Conservation (phyloP, 2,797 vertebrate species). For the Mustela erminea region DNA sequence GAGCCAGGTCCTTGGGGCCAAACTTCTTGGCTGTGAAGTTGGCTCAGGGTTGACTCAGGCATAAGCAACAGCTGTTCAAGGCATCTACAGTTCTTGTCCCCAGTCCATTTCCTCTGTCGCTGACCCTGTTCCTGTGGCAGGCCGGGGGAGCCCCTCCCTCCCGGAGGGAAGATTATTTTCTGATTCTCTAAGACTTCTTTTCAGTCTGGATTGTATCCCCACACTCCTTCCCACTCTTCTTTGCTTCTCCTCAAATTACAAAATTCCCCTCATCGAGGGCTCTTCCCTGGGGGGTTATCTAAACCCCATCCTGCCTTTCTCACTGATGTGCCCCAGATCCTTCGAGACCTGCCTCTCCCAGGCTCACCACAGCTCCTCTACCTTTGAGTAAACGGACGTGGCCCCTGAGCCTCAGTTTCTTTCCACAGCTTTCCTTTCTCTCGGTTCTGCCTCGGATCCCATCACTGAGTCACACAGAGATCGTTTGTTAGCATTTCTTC, state of each 20-base stretch:
- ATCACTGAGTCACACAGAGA: neutral
- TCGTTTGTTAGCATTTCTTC: neutral
- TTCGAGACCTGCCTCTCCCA: neutral
- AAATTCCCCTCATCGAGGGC: neutral
- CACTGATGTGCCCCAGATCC: neutral
- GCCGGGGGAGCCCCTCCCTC: neutral
- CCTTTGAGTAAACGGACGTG: neutral
- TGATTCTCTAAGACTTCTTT: conserved; percentile 5
- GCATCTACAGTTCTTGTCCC: neutral
- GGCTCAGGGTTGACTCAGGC: neutral
- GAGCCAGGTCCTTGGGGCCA: neutral
- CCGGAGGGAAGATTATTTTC: neutral
- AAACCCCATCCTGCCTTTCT: neutral
- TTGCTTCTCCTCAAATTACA: neutral
- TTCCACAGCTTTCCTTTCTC: neutral
- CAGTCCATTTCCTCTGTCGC: neutral
- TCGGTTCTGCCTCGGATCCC: neutral
- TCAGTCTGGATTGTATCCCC: neutral
- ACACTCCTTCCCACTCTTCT: neutral
- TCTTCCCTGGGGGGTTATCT: neutral
- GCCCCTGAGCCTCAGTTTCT: neutral
- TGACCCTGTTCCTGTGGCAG: neutral
- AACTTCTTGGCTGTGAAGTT: neutral
- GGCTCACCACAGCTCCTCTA: neutral
- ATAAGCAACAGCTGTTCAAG: neutral